A percentile compares a stretch with the other conserved stretches of the same genome.
Conservation (phyloP, 2,113 vertebrate species). For the Sebastes fasciatus region DNA sequence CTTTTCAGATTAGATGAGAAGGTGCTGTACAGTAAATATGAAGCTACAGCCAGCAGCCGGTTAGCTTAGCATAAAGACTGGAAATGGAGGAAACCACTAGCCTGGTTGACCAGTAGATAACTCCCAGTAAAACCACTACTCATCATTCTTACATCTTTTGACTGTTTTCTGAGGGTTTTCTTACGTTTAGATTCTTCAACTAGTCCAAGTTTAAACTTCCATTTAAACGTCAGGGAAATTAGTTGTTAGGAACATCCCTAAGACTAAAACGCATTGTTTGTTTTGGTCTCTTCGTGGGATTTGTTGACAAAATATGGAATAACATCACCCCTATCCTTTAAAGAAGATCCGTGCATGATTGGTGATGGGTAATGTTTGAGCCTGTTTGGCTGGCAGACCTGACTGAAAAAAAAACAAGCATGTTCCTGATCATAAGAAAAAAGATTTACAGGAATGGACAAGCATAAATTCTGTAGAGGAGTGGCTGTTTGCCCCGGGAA, state of each 20-base stretch:
- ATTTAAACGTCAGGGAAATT: background rate
- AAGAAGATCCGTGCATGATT: background rate
- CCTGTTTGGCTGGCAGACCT: constrained; percentile 4
- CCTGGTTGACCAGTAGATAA: background rate
- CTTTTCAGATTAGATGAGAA: background rate
- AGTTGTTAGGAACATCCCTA: background rate
- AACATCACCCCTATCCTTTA: background rate
- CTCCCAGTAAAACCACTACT: background rate
- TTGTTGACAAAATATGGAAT: background rate
- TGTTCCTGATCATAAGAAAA: constrained; percentile 2
- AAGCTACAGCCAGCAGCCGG: background rate
- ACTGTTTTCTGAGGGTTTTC: background rate
- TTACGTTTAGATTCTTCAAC: background rate
- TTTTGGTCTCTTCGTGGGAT: background rate
- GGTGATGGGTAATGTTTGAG: background rate
- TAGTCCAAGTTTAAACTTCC: background rate
- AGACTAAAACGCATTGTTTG: background rate
- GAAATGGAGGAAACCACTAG: background rate
- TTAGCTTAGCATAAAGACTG: background rate
- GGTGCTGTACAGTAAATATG: background rate
- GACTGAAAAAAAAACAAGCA: background rate
- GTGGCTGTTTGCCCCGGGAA: background rate
- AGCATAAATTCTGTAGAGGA: constrained; percentile 8
- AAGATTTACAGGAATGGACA: constrained; percentile 2
- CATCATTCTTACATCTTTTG: background rate